Evolutionary conservation across 1,140 invertebrate genomes (phyloP).

Genomic region (Lordiphosa collinella): DNA sequence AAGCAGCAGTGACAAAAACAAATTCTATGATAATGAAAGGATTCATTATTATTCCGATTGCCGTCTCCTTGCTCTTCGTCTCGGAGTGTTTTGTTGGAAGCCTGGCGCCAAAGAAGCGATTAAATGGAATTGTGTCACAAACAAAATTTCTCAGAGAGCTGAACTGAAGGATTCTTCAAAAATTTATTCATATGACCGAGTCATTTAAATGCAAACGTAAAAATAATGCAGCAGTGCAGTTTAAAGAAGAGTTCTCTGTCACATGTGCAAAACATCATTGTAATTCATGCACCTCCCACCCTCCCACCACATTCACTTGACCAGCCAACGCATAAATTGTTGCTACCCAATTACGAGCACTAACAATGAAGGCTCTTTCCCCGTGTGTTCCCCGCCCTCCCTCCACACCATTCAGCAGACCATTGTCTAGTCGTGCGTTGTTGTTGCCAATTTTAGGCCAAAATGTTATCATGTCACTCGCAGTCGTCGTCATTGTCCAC

Average conservation of each 20-base stretch:
- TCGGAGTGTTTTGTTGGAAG: conserved; percentile 39
- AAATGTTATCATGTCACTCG: conserved; percentile 77
- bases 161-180: background rate
- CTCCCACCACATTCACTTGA: background rate
- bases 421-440: conserved; percentile 58
- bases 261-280: conserved; percentile 57
- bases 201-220: conserved; percentile 48
- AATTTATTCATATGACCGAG: conserved; percentile 47
- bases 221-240: conserved; percentile 50
- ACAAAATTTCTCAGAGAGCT: conserved; percentile 39
- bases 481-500: conserved; percentile 62
- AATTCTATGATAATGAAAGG: conserved; percentile 69
- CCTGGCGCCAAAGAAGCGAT: conserved; percentile 70
- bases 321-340: conserved; percentile 66
- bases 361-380: conserved; percentile 55
- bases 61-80: conserved; percentile 25
- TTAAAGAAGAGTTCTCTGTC: conserved; percentile 45
- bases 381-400: background rate
- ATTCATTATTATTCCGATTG: conserved; percentile 76
- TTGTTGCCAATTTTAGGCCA: conserved; percentile 74
- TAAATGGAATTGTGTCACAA: conserved; percentile 75
- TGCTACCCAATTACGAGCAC: conserved; percentile 76
- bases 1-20: conserved; percentile 20
- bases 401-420: conserved; percentile 9
- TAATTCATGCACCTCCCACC: conserved; percentile 43